Percentiles rank a stretch among this genome's conserved stretches.
Conservation (phyloP, 2,888 invertebrate species). For the Diaprepes abbreviatus region DNA sequence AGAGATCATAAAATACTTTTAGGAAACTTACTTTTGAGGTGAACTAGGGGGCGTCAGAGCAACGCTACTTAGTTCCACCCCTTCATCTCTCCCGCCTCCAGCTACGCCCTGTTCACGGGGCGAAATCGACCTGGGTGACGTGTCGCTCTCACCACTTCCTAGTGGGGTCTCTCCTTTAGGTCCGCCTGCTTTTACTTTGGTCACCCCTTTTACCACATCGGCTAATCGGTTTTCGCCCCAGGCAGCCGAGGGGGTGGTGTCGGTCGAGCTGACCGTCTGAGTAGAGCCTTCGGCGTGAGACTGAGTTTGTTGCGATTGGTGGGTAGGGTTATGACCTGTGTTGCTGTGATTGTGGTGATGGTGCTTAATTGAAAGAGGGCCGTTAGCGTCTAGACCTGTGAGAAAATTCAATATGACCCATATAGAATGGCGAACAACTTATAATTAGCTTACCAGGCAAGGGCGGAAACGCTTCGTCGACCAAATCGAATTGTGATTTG, state of each 20-base stretch:
- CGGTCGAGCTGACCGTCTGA: constrained; percentile 27
- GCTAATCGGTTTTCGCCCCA: constrained; percentile 78
- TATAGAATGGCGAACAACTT: constrained; percentile 6
- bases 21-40: constrained; percentile 75
- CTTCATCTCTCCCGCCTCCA: constrained; percentile 54
- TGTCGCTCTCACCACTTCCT: constrained; percentile 55
- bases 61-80: constrained; percentile 67
- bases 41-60: constrained; percentile 73
- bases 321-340: constrained; percentile 19
- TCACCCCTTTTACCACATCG: constrained; percentile 84
- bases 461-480: constrained; percentile 85
- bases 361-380: constrained; percentile 28
- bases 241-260: constrained; percentile 29
- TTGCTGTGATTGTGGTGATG: constrained; percentile 30
- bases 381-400: constrained; percentile 35
- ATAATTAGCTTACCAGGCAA: constrained; percentile 73
- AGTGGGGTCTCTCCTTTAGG: constrained; percentile 54
- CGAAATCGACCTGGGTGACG: constrained; percentile 62
- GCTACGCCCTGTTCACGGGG: constrained; percentile 56
- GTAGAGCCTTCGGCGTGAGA: constrained; percentile 42
- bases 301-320: constrained; percentile 28
- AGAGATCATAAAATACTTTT: constrained; percentile 69
- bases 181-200: constrained; percentile 68
- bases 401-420: constrained; percentile 14
- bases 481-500: constrained; percentile 81